phyloP scores from a whole-genome alignment of 2,888 invertebrate genomes.

The Drosophila falleni region DNA sequence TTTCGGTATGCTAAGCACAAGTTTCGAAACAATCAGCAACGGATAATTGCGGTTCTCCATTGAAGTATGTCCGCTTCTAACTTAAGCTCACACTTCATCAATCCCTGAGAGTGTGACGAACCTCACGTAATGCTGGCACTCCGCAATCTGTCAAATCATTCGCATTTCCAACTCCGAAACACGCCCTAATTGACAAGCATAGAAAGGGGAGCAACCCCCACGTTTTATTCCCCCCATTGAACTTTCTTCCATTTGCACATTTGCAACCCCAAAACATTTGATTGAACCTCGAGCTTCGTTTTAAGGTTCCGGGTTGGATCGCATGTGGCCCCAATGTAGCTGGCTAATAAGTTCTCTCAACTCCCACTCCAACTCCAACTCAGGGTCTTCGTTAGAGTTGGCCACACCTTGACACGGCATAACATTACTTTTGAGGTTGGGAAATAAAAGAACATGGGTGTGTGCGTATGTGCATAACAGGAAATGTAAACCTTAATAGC shows the following conservation, averaged over 20 bases:
- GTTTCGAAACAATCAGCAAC: conserved; percentile 41
- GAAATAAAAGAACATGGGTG: conserved; percentile 34
- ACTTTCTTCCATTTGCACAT: conserved; percentile 38
- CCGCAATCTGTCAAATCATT: conserved; percentile 47
- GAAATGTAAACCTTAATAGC: conserved; percentile 62
- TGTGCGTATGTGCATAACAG: conserved; percentile 40
- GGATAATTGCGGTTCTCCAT: conserved; percentile 17
- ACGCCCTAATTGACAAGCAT: conserved; percentile 33
- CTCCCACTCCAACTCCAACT: conserved; percentile 3
- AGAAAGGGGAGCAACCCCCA: conserved; percentile 1
- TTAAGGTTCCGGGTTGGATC: background rate
- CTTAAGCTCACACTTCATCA: background rate
- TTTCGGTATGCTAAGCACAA: conserved; percentile 46
- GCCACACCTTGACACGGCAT: conserved; percentile 53
- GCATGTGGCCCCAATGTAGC: conserved; percentile 40
- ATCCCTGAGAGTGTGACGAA: conserved; percentile 14
- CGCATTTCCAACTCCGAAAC: conserved; percentile 19
- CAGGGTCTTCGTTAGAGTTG: conserved; percentile 35
- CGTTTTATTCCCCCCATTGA: conserved; percentile 11
- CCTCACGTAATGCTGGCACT: conserved; percentile 43
- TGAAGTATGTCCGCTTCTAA: conserved; percentile 10
- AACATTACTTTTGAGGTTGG: conserved; percentile 37
- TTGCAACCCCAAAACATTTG: conserved; percentile 23
- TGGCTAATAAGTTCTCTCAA: conserved; percentile 51
- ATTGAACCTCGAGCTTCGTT: conserved; percentile 8